Evolutionary conservation across 1,140 invertebrate genomes (phyloP), one percentile per base, ranked within the genome.

Genomic region (Drosophila quadrilineata): DNA sequence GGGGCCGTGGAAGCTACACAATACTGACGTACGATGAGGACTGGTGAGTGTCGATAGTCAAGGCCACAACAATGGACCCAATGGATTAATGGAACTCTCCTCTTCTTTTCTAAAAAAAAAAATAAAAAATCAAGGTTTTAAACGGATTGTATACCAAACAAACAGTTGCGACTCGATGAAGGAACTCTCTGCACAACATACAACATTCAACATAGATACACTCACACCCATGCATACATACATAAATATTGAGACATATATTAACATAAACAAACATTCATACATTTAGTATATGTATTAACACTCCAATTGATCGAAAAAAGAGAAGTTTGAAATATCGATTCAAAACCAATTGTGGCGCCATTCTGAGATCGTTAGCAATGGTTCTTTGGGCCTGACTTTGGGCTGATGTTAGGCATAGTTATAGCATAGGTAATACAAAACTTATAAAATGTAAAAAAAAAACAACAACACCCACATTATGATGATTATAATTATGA

Each of bases 281-380:
- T 80, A 75, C 59, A 69, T 69, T 84, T 73, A 82, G 72, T 38
- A 52, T 66, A 82, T 73, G 73, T 76, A 82, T 82, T 76, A 63
- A 76, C 77, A 82, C 76, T 84, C 76, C 76, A 82, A 68, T 80
- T 75, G 67, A 62, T 40, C 48, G 41, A 43, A 33, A 40, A n/a
- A 9, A 38, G 60, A n/a, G n/a, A n/a, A n/a, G n/a, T n/a, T n/a
- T n/a, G n/a, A n/a, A n/a, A n/a, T n/a, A n/a, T n/a, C n/a, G n/a
- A n/a, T n/a, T n/a, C n/a, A n/a, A n/a, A n/a, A n/a, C n/a, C n/a
- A n/a, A n/a, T n/a, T n/a, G n/a, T n/a, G n/a, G n/a, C n/a, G n/a
- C n/a, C n/a, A n/a, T n/a, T n/a, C n/a, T n/a, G n/a, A n/a, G n/a
- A n/a, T n/a, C n/a, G n/a, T n/a, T n/a, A n/a, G n/a, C n/a, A n/a